These are phyloP conservation scores for Drosophila ohnishii DNA, from an alignment of 1,140 invertebrate genomes.

Conservation along the genomic window DNA sequence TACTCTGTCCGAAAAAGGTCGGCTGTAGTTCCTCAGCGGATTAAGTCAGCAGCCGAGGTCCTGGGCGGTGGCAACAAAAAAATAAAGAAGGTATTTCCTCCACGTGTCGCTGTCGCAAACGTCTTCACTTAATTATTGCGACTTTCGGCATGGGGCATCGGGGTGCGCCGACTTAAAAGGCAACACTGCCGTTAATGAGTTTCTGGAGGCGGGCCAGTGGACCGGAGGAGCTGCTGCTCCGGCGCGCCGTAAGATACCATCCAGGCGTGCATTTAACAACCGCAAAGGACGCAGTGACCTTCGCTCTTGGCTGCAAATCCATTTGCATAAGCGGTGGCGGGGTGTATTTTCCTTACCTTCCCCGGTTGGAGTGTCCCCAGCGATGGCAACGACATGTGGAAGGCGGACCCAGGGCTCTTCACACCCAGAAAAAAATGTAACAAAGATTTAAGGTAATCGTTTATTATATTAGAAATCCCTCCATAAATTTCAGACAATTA, in stretches of 20 bases:
- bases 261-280: constrained; percentile 61
- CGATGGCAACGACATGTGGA: constrained; percentile 40
- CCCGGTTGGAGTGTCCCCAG: constrained; percentile 16
- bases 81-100: constrained; percentile 10
- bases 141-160: constrained; percentile 13
- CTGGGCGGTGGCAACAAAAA: constrained; percentile 7
- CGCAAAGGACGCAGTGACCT: constrained; percentile 66
- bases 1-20: constrained; percentile 10
- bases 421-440: constrained; percentile 1
- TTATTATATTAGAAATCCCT: background rate
- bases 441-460: background rate
- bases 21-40: constrained; percentile 13
- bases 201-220: constrained; percentile 45
- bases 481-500: background rate
- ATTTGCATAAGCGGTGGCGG: constrained; percentile 68
- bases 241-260: constrained; percentile 21
- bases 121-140: constrained; percentile 42
- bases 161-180: constrained; percentile 50
- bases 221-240: background rate
- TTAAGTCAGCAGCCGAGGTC: constrained; percentile 22
- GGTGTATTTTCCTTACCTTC: background rate
- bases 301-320: constrained; percentile 74
- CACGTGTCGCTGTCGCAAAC: constrained; percentile 26
- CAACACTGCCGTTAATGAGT: constrained; percentile 72
- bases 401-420: background rate